Base-by-base conservation (phyloP, 2,888 invertebrate genomes). In the Agrotis segetum region DNA sequence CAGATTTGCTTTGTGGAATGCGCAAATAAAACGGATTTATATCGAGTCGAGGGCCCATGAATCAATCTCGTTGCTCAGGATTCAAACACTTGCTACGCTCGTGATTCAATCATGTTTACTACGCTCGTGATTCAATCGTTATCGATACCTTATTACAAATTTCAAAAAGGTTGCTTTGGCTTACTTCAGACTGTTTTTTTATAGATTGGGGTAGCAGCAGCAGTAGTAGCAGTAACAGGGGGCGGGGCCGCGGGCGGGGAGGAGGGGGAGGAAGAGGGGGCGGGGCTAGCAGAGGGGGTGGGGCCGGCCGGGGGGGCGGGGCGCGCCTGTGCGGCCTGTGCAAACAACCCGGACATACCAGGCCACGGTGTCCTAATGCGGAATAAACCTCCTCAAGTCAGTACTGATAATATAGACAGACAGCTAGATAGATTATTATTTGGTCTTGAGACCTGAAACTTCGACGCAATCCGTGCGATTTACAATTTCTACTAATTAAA, bases 321-420 rank as follows among this genome's bases (percentile, higher is more conserved):
- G 93, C 94, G 62, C 95, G 98, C 71, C 97, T 97, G 88, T 98
- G 98, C 90, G 97, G 98, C 0, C 87, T 97, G 61, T 99, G 99
- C 90, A 97, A 97, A 13, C 96, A 97, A 86, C 97, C 97, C 94
- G 99, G 97, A 16, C 97, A 97, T 86, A 97, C 95, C 0, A 94
- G 96, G 69, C 91, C 85, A 49, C 96, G 96, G 71, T 97, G 97
- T 86, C 97, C 97, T 1, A 92, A 88, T 46, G 69, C 62, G 1
- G 67, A 82, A 5, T 79, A 59, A 59, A 47, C 17, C 2, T n/a
- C 6, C 29, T 34, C 21, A 46, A 53, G 17, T 19, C 70, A 46
- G 52, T 19, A n/a, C 11, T 29, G 29, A 6, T 67, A 46, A 34
- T 21, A 19, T 29, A 53, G 5, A 24, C 9, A 53, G 53, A 2